A percentile compares a stretch with the other conserved stretches of the same genome.
Conservation (phyloP, 30 jellyfish, hydroid and myxozoan species). For the Sanderia malayensis region DNA sequence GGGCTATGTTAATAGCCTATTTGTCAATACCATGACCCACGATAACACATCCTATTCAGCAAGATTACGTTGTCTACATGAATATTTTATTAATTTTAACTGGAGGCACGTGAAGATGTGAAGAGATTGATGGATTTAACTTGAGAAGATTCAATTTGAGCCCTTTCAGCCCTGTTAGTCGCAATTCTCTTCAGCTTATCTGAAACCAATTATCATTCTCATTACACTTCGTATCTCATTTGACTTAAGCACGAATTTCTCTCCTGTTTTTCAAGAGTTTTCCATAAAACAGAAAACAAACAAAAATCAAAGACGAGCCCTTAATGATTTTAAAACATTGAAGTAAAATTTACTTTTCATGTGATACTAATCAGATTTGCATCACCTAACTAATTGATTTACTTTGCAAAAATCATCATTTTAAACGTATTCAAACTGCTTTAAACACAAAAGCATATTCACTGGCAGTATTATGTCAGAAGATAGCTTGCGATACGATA, state of each 20-base stretch:
- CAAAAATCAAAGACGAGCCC: too few species aligned
- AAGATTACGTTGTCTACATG: conserved; percentile 38
- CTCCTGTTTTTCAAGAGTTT: neutral
- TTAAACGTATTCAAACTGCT: too few species aligned
- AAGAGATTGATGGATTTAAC: conserved; percentile 45
- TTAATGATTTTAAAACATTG: too few species aligned
- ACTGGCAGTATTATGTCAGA: too few species aligned
- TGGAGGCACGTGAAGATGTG: conserved; percentile 64
- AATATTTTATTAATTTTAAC: conserved; percentile 30
- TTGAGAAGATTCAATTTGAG: conserved; percentile 44
- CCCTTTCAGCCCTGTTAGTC: conserved; percentile 1
- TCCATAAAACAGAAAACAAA: neutral
- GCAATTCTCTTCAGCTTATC: conserved; percentile 29
- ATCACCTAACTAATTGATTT: neutral
- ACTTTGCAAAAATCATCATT: too few species aligned
- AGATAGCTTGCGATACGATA: too few species aligned
- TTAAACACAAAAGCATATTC: too few species aligned
- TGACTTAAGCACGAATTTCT: neutral
- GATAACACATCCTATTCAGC: conserved; percentile 57
- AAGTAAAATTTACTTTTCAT: too few species aligned
- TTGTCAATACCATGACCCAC: conserved; percentile 56
- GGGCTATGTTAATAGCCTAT: conserved; percentile 26
- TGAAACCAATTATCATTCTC: conserved; percentile 18
- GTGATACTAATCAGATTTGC: neutral
- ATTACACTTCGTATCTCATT: conserved; percentile 11